Evolutionary conservation across 2,888 invertebrate genomes (phyloP).

Genomic region (Prenolepis imparis): DNA sequence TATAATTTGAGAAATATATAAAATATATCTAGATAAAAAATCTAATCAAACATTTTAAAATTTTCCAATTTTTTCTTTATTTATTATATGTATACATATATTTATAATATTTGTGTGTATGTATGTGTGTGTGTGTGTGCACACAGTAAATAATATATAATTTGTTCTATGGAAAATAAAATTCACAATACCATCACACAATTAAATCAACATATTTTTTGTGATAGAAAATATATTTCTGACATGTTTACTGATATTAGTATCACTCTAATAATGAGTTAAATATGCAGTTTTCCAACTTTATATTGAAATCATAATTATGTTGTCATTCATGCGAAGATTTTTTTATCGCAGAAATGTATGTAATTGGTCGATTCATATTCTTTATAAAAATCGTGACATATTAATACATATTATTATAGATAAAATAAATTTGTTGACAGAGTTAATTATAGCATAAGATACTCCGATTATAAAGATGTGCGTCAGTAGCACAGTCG

Average conservation of each 20-base stretch:
- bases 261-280: neutral
- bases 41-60: neutral
- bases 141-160: neutral
- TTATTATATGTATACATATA: neutral
- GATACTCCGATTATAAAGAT: slow-evolving; percentile 32
- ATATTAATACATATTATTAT: slow-evolving; percentile 60
- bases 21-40: neutral
- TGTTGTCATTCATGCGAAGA: slow-evolving; percentile 55
- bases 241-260: neutral
- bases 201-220: neutral
- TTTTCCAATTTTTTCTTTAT: neutral
- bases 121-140: too few relatives aligned
- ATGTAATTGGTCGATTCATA: slow-evolving; percentile 60
- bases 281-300: neutral
- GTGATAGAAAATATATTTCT: neutral
- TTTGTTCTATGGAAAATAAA: neutral
- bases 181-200: neutral
- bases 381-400: slow-evolving; percentile 58
- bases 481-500: slow-evolving; percentile 61
- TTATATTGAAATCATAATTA: slow-evolving; percentile 1
- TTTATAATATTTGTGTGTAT: neutral
- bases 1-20: neutral
- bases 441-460: slow-evolving; percentile 36
- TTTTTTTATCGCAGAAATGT: slow-evolving; percentile 57
- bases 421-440: slow-evolving; percentile 53